phyloP scores from a whole-genome alignment of 2,113 vertebrate genomes.

The Phalacrocorax pelagicus region DNA sequence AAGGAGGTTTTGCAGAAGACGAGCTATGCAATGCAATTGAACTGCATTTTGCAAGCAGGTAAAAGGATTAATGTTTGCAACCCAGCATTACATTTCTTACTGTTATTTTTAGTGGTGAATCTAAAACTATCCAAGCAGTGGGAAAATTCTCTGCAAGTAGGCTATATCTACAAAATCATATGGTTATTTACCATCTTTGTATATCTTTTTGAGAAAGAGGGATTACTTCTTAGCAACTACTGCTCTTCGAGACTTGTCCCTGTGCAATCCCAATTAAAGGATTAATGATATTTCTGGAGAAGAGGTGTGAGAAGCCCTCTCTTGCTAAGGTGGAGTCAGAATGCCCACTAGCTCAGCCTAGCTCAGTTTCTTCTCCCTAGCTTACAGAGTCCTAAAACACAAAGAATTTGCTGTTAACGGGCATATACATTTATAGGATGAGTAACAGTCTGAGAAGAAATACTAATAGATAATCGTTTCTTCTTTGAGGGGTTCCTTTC shows the following conservation, averaged over 20 bases:
- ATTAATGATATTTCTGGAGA: neutral
- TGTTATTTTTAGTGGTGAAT: neutral
- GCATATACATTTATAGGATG: neutral
- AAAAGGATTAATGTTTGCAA: neutral
- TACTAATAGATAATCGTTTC: accelerated
- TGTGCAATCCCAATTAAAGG: neutral
- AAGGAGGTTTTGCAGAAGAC: neutral
- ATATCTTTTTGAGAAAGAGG: neutral
- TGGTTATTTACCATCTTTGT: neutral
- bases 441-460: neutral
- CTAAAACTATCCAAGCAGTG: neutral
- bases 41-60: neutral
- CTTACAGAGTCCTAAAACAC: neutral
- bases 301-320: neutral
- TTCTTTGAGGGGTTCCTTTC: neutral
- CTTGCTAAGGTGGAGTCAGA: neutral
- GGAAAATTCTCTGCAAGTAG: neutral
- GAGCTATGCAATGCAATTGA: neutral
- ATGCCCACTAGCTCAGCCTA: neutral
- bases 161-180: neutral
- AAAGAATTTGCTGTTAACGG: neutral
- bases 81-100: neutral
- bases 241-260: neutral
- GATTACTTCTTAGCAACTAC: neutral
- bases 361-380: neutral